These are phyloP conservation scores for Xylota segnis DNA, from an alignment of 2,888 invertebrate species.

Conservation along the genomic window DNA sequence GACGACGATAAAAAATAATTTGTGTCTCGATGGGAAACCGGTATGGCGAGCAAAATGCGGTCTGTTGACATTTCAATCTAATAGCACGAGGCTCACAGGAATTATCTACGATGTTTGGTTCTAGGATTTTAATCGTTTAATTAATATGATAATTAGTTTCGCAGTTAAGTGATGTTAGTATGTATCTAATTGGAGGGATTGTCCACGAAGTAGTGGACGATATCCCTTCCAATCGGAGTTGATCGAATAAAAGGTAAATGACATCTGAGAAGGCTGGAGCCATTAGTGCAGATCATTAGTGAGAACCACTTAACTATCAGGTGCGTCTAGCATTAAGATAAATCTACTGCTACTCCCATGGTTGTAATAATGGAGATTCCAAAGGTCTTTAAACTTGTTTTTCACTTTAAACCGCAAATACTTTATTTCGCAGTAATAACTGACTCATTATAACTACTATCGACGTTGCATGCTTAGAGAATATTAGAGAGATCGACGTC, in stretches of 20 bases:
- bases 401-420: too few relatives aligned
- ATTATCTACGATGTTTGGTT: slow-evolving; percentile 16
- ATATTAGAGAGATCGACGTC: too few relatives aligned
- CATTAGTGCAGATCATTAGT: too few relatives aligned
- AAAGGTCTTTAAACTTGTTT: too few relatives aligned
- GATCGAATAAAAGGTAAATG: neutral
- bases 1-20: slow-evolving; percentile 14
- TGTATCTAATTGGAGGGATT: neutral
- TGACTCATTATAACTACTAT: too few relatives aligned
- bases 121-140: neutral
- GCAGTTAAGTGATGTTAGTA: neutral
- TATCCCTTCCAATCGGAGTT: neutral
- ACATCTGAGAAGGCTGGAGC: neutral
- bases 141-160: slow-evolving; percentile 15
- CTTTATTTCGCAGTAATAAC: too few relatives aligned
- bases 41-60: slow-evolving; percentile 7
- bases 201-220: too few relatives aligned
- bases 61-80: slow-evolving; percentile 27
- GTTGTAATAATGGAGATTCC: too few relatives aligned
- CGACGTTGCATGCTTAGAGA: too few relatives aligned
- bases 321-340: too few relatives aligned
- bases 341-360: too few relatives aligned
- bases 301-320: too few relatives aligned
- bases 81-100: neutral
- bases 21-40: slow-evolving; percentile 14